phyloP scores from a whole-genome alignment of 2,888 invertebrate genomes.

The Hemithea aestivaria region DNA sequence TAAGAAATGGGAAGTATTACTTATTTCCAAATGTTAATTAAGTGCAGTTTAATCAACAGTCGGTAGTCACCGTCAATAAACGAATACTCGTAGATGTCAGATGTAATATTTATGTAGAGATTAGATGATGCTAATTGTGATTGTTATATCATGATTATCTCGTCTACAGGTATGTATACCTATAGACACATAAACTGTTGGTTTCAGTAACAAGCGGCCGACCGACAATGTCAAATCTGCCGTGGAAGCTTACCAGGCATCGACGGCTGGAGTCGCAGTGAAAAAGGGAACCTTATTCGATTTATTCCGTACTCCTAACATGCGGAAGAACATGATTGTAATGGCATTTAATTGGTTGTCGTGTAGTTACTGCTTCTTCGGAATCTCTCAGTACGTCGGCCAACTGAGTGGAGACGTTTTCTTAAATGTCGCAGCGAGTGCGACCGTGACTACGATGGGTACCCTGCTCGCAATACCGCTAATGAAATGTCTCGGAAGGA shows the following conservation, averaged over 20 bases:
- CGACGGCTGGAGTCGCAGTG: conserved; percentile 43
- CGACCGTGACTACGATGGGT: conserved; percentile 79
- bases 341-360: conserved; percentile 88
- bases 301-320: conserved; percentile 84
- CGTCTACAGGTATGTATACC: not conserved
- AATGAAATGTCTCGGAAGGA: conserved; percentile 83
- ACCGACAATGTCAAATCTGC: conserved; percentile 61
- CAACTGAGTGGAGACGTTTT: conserved; percentile 88
- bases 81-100: no score
- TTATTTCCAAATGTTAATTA: not conserved
- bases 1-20: not conserved
- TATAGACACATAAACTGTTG: conserved; percentile 34
- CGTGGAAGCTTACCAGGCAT: conserved; percentile 55
- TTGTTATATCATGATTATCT: no score
- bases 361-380: conserved; percentile 86
- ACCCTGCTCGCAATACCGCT: conserved; percentile 81
- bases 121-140: no score
- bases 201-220: conserved; percentile 68
- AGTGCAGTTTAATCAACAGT: not conserved
- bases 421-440: conserved; percentile 88
- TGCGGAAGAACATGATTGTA: conserved; percentile 83
- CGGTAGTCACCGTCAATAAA: no score
- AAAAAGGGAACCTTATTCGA: conserved; percentile 80
- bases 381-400: conserved; percentile 88
- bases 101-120: no score